These are phyloP conservation scores for Psilopogon haemacephalus DNA, from an alignment of 2,113 vertebrate genomes.

Conservation along the genomic window DNA sequence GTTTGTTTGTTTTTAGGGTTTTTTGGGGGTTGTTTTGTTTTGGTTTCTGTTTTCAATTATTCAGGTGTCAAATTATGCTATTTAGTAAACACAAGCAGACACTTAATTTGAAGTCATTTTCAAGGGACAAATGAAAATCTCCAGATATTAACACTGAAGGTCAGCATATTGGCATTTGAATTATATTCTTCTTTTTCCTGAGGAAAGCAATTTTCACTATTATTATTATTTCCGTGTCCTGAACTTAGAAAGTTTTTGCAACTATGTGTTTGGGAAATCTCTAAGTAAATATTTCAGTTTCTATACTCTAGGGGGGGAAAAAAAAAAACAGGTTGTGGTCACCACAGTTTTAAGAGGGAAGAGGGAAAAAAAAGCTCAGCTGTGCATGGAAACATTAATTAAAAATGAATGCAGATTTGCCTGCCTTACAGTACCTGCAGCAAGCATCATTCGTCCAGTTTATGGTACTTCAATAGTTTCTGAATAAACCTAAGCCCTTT, in stretches of 20 bases:
- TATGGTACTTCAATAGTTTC: neutral
- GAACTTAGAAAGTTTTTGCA: too few relatives aligned
- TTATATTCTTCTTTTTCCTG: neutral
- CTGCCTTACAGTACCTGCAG: neutral
- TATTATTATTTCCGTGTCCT: too few relatives aligned
- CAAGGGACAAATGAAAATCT: neutral
- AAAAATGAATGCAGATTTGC: neutral
- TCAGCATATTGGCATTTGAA: neutral
- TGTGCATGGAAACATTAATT: neutral
- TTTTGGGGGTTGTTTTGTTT: too few relatives aligned
- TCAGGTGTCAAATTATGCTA: neutral
- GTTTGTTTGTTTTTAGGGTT: too few relatives aligned
- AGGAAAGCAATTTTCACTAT: neutral
- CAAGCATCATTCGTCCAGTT: neutral
- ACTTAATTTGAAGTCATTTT: neutral
- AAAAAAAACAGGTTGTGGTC: neutral
- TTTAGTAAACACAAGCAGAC: neutral
- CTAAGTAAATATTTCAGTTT: neutral
- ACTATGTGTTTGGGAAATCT: neutral
- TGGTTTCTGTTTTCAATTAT: neutral
- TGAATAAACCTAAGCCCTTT: neutral
- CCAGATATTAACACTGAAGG: neutral
- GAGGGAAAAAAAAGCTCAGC: neutral
- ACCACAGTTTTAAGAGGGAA: neutral
- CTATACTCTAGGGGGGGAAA: neutral